Evolutionary conservation across 2,797 vertebrate genomes (phyloP).

Genomic region (Sebastes glaucus): DNA sequence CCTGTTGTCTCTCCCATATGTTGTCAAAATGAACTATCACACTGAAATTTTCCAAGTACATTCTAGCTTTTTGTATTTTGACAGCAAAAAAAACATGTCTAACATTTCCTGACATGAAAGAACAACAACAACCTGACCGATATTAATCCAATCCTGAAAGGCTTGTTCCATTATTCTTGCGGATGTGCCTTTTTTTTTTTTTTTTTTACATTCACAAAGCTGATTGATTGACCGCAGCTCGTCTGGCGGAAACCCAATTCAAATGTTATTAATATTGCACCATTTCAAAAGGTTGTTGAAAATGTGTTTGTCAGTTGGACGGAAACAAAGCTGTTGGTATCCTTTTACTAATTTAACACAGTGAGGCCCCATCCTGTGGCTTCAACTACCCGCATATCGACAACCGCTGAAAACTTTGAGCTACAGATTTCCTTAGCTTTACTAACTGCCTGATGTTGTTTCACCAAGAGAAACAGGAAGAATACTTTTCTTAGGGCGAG

Average conservation of each 20-base stretch:
- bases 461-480: slow-evolving; percentile 10
- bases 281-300: slow-evolving; percentile 35
- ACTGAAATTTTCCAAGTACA: background rate
- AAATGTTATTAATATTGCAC: slow-evolving; percentile 26
- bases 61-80: background rate
- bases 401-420: slow-evolving; percentile 14
- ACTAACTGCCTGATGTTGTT: slow-evolving; percentile 19
- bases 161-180: slow-evolving; percentile 8
- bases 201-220: background rate
- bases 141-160: slow-evolving; percentile 8
- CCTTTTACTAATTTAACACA: slow-evolving; percentile 49
- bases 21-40: background rate
- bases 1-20: background rate
- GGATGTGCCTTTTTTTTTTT: background rate
- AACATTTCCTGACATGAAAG: background rate
- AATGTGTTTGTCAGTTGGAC: slow-evolving; percentile 39
- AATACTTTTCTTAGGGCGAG: background rate
- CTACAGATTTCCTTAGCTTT: slow-evolving; percentile 6
- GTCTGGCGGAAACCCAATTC: background rate
- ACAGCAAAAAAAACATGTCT: background rate
- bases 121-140: slow-evolving; percentile 1
- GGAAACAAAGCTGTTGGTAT: slow-evolving; percentile 44
- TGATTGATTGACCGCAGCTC: slow-evolving; percentile 21
- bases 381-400: slow-evolving; percentile 16
- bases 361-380: slow-evolving; percentile 12